Evolutionary conservation across 2,113 vertebrate genomes (phyloP).

Genomic region (Zapornia atra): DNA sequence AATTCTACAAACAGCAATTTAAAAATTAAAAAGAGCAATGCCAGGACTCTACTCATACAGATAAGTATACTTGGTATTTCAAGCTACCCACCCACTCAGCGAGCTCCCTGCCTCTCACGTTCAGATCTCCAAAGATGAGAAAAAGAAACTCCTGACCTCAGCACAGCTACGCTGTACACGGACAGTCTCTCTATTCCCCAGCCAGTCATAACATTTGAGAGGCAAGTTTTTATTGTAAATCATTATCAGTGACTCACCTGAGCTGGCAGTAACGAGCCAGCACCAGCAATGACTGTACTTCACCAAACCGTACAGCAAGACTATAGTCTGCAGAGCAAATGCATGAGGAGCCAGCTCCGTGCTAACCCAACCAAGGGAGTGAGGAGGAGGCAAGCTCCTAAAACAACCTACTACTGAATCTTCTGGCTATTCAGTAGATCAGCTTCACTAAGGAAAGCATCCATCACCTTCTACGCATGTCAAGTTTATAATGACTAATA

Average conservation of each 20-base stretch:
- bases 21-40: not conserved
- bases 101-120: constrained; percentile 26
- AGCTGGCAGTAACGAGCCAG: constrained; percentile 14
- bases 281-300: not conserved
- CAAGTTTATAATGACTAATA: not conserved
- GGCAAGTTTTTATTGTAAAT: constrained; percentile 43
- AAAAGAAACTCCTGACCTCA: not conserved
- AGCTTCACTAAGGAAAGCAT: not conserved
- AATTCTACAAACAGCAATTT: not conserved
- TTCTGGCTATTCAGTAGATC: not conserved
- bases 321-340: not conserved
- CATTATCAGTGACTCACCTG: not conserved
- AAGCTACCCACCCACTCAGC: not conserved
- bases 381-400: not conserved
- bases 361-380: not conserved
- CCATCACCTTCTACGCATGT: not conserved
- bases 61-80: not conserved
- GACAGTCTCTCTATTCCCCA: constrained; percentile 23
- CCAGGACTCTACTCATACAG: not conserved
- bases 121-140: not conserved
- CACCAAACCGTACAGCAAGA: not conserved
- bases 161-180: not conserved
- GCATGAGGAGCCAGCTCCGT: not conserved
- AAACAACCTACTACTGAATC: not conserved
- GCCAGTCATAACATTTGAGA: constrained; percentile 33